These are phyloP conservation scores for Cossypha polioptera DNA, from an alignment of 2,797 vertebrate genomes.

Conservation along the genomic window DNA sequence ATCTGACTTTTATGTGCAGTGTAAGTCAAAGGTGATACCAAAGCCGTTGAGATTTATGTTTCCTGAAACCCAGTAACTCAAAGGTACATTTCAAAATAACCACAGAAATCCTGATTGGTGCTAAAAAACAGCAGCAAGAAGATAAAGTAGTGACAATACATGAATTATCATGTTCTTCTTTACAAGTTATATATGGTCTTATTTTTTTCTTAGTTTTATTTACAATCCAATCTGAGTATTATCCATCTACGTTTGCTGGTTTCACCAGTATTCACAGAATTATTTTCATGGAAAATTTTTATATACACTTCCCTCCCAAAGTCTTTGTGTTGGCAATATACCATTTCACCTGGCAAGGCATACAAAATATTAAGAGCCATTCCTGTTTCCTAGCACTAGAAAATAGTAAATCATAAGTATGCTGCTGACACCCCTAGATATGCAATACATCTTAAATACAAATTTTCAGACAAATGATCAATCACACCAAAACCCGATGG, in stretches of 20 bases:
- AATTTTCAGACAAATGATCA: conserved; percentile 31
- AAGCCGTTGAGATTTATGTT: not conserved
- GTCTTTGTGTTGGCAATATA: conserved; percentile 19
- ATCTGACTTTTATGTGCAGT: not conserved
- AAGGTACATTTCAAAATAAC: not conserved
- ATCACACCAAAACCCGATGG: not conserved
- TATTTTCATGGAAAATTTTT: not conserved
- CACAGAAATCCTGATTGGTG: not conserved
- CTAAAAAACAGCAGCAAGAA: not conserved
- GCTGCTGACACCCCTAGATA: not conserved
- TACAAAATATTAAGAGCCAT: not conserved
- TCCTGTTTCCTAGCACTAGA: not conserved
- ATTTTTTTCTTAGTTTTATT: conserved; percentile 32
- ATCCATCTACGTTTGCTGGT: not conserved
- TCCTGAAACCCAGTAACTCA: not conserved
- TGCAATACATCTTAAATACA: not conserved
- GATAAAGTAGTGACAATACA: conserved; percentile 2
- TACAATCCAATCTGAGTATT: not conserved
- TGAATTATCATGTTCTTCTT: not conserved
- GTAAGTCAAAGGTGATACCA: conserved; percentile 11
- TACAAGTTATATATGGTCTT: not conserved
- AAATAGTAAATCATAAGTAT: conserved; percentile 9
- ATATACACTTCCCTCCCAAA: not conserved
- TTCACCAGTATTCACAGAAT: not conserved
- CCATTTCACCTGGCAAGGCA: not conserved